Conservation (phyloP, 2,797 vertebrate species). For the Intellagama lesueurii region DNA sequence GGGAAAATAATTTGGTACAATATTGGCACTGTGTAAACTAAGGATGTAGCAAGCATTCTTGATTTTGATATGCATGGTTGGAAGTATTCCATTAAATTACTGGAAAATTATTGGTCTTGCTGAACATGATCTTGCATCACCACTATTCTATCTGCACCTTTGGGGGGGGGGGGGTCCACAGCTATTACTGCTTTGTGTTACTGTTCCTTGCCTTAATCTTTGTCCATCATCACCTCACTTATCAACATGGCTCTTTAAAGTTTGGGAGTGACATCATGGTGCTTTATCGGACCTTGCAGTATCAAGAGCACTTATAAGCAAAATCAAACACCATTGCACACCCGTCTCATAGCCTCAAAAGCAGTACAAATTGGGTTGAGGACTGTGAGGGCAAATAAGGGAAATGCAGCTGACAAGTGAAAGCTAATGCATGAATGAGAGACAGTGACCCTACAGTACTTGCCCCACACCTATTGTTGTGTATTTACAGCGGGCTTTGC, state of each 20-base stretch:
- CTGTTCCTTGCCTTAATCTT: neutral
- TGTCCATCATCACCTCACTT: neutral
- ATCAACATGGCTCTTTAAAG: neutral
- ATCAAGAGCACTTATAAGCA: no score
- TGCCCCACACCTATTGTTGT: no score
- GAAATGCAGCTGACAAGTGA: neutral
- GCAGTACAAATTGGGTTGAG: no score
- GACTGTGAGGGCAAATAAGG: neutral
- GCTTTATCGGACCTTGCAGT: no score
- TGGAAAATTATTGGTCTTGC: neutral
- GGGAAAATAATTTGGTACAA: neutral
- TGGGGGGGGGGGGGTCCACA: no score
- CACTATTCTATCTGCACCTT: neutral
- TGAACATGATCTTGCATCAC: neutral
- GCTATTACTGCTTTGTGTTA: neutral
- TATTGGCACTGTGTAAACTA: neutral
- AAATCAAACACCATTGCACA: no score
- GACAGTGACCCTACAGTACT: neutral
- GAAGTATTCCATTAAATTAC: neutral
- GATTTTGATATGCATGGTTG: neutral
- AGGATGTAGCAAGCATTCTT: neutral
- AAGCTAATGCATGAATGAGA: neutral
- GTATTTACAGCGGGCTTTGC: no score
- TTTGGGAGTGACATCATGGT: neutral
- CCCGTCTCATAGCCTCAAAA: no score